Percentiles rank a stretch among this genome's conserved stretches.
These are phyloP conservation scores for Cyphomyrmex costatus DNA, from an alignment of 1,140 invertebrate genomes.

Conservation along the genomic window DNA sequence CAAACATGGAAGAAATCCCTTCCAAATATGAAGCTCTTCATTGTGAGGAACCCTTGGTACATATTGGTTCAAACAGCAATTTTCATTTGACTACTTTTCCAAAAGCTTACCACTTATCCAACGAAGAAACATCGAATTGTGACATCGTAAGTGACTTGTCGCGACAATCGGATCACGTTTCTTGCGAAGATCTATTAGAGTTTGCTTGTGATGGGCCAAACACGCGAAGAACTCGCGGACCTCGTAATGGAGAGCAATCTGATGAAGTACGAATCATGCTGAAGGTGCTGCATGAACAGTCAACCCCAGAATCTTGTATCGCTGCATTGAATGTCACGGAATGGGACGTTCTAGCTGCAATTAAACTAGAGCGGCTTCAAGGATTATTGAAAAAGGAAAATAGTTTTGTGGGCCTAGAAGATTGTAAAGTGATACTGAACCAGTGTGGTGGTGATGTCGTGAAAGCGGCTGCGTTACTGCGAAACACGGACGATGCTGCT, in stretches of 20 bases:
- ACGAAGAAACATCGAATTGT: slow-evolving; percentile 48
- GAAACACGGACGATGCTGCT: slow-evolving; percentile 83
- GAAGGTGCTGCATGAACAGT: slow-evolving; percentile 95
- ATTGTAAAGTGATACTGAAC: slow-evolving; percentile 84
- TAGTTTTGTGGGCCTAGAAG: slow-evolving; percentile 82
- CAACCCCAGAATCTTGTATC: slow-evolving; percentile 93
- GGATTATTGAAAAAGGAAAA: slow-evolving; percentile 88
- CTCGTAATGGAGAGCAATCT: slow-evolving; percentile 93
- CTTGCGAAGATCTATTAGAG: slow-evolving; percentile 96
- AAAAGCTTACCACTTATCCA: slow-evolving; percentile 29
- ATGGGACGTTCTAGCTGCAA: slow-evolving; percentile 96
- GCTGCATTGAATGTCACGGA: slow-evolving; percentile 93
- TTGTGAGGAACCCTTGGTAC: slow-evolving; percentile 50
- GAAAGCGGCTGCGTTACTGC: slow-evolving; percentile 83
- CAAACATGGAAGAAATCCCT: slow-evolving; percentile 48
- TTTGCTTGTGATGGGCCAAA: slow-evolving; percentile 95
- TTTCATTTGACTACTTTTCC: slow-evolving; percentile 31
- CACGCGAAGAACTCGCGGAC: slow-evolving; percentile 88
- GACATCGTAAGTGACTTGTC: slow-evolving; percentile 76
- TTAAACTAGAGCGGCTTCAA: slow-evolving; percentile 94
- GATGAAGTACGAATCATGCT: slow-evolving; percentile 97
- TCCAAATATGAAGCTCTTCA: slow-evolving; percentile 12
- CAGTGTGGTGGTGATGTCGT: slow-evolving; percentile 84
- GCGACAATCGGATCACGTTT: slow-evolving; percentile 92
- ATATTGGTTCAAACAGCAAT: slow-evolving; percentile 35